Conservation (phyloP, 1,140 invertebrate species). For the Latrodectus geometricus region DNA sequence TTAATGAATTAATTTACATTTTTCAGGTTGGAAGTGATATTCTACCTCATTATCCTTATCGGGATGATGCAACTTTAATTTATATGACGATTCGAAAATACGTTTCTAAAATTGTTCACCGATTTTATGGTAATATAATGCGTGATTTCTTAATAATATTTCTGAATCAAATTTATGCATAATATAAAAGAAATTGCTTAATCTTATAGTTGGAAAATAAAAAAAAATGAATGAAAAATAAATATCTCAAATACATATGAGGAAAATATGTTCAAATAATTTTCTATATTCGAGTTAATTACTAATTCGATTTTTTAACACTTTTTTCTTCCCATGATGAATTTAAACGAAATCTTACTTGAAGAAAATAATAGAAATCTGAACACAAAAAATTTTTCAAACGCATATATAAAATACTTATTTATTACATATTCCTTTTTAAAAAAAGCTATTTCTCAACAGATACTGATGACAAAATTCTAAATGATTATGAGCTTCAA, state of each 20-base stretch:
- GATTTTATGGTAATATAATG: slow-evolving; percentile 68
- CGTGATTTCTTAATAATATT: neutral
- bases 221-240: neutral
- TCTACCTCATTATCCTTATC: slow-evolving; percentile 71
- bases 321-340: too few relatives aligned
- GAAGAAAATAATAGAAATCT: neutral
- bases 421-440: too few relatives aligned
- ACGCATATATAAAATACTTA: neutral
- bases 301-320: too few relatives aligned
- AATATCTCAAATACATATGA: neutral
- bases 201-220: neutral
- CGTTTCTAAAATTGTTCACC: slow-evolving; percentile 68
- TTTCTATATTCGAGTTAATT: too few relatives aligned
- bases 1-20: neutral
- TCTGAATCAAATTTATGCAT: neutral
- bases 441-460: slow-evolving; percentile 23
- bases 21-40: slow-evolving; percentile 66
- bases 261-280: too few relatives aligned
- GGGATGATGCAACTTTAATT: slow-evolving; percentile 71
- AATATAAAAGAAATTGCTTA: neutral
- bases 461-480: slow-evolving; percentile 69
- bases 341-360: neutral
- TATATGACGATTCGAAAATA: slow-evolving; percentile 70
- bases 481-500: slow-evolving; percentile 70
- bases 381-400: neutral